A percentile compares a stretch with the other conserved stretches of the same genome.
Conservation (phyloP, 2,797 vertebrate species). For the Pseudochaenichthys georgianus region DNA sequence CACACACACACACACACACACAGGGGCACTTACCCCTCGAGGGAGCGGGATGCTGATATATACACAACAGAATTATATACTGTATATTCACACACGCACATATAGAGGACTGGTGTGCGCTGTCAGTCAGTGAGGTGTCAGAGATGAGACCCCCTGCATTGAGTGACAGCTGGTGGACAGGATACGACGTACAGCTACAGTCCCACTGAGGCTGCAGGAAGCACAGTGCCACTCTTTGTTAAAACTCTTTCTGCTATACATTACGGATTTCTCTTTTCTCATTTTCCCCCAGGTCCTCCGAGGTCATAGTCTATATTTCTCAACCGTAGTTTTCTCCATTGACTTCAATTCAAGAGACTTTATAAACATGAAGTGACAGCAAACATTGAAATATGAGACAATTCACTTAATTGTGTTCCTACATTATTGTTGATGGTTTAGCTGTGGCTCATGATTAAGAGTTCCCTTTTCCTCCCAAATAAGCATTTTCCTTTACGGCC, state of each 20-base stretch:
- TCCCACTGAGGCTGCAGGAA: constrained; percentile 58
- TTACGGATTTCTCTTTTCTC: not conserved
- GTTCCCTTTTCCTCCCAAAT: not conserved
- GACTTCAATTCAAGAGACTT: not conserved
- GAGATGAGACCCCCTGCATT: constrained; percentile 54
- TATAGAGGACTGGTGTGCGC: constrained; percentile 40
- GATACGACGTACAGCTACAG: constrained; percentile 69
- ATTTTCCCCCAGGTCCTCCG: not conserved
- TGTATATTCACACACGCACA: constrained; percentile 19
- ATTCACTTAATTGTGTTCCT: not conserved
- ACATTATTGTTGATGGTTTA: not conserved
- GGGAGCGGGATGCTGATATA: constrained; percentile 48
- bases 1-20: too few relatives aligned
- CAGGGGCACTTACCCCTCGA: constrained; percentile 27
- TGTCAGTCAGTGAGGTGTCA: constrained; percentile 63
- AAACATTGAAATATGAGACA: not conserved
- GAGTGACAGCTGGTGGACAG: constrained; percentile 77
- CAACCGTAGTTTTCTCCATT: not conserved
- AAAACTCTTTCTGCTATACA: constrained; percentile 16
- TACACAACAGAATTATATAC: constrained; percentile 16
- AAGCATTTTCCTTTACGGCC: not conserved
- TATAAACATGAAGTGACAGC: not conserved
- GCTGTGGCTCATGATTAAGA: not conserved
- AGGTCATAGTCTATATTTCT: constrained; percentile 3
- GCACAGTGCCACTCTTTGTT: constrained; percentile 30